phyloP scores from a whole-genome alignment of 2,113 vertebrate species.

The Hippoglossus stenolepis region DNA sequence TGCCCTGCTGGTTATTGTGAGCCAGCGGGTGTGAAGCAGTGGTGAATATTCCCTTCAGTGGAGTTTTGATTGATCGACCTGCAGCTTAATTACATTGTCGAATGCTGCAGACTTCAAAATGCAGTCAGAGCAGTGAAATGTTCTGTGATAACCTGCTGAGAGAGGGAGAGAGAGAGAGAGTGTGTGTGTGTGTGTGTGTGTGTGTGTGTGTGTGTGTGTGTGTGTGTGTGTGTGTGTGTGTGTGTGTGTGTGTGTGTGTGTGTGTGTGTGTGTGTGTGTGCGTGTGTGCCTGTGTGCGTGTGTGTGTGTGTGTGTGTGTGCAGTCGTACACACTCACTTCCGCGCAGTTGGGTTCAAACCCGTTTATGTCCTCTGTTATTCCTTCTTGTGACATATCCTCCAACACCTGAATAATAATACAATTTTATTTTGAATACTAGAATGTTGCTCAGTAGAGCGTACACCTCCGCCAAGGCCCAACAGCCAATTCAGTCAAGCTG shows the following conservation, averaged over 20 bases:
- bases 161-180: background rate
- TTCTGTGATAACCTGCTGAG: background rate
- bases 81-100: conserved; percentile 14
- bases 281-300: too few relatives aligned
- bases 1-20: conserved; percentile 30
- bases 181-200: too few relatives aligned
- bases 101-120: background rate
- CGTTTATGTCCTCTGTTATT: conserved; percentile 4
- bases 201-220: background rate
- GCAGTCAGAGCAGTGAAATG: conserved; percentile 3
- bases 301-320: background rate
- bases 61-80: conserved; percentile 58
- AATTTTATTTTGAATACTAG: background rate
- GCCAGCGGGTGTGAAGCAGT: conserved; percentile 1
- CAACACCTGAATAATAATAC: background rate
- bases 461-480: too few relatives aligned
- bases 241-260: background rate
- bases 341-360: conserved; percentile 4
- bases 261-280: background rate
- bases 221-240: background rate
- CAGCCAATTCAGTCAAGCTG: too few relatives aligned
- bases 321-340: conserved; percentile 25
- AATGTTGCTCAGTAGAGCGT: too few relatives aligned
- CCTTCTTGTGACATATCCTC: background rate
- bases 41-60: conserved; percentile 12